Percentiles rank a stretch among this genome's conserved stretches.
Evolutionary conservation across 2,888 invertebrate genomes (phyloP).

Genomic region (Pilophorus perplexus): DNA sequence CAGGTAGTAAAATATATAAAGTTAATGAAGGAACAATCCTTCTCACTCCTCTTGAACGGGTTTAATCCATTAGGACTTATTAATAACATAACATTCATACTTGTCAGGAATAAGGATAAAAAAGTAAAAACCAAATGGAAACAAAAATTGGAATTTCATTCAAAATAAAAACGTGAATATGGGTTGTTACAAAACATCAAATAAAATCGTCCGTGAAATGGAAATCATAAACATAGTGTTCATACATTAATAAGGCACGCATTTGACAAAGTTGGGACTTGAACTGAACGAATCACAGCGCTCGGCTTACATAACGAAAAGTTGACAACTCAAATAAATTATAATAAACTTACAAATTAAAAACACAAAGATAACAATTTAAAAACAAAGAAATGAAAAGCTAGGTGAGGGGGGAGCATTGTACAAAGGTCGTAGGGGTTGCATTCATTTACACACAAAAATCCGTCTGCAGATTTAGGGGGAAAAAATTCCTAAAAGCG

Average conservation of each 20-base stretch:
- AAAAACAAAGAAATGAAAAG: constrained; percentile 4
- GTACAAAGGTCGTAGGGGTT: constrained; percentile 1
- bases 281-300: constrained; percentile 26
- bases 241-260: constrained; percentile 34
- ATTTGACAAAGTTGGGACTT: constrained; percentile 28
- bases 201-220: no score
- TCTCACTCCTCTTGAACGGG: no score
- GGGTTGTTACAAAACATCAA: no score
- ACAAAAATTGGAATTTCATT: constrained; percentile 47
- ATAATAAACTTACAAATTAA: constrained; percentile 31
- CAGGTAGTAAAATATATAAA: no score
- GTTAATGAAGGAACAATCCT: no score
- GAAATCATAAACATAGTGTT: background rate
- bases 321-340: no score
- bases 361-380: constrained; percentile 5
- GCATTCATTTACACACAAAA: no score
- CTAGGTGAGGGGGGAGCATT: background rate
- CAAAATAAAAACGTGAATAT: no score
- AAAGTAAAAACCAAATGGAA: constrained; percentile 48
- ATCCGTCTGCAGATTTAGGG: no score
- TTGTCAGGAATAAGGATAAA: constrained; percentile 42
- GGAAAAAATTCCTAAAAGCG: no score
- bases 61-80: no score
- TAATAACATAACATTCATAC: background rate
- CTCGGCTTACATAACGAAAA: constrained; percentile 4